phyloP scores from a whole-genome alignment of 2,113 vertebrate species.

The Otis tarda region DNA sequence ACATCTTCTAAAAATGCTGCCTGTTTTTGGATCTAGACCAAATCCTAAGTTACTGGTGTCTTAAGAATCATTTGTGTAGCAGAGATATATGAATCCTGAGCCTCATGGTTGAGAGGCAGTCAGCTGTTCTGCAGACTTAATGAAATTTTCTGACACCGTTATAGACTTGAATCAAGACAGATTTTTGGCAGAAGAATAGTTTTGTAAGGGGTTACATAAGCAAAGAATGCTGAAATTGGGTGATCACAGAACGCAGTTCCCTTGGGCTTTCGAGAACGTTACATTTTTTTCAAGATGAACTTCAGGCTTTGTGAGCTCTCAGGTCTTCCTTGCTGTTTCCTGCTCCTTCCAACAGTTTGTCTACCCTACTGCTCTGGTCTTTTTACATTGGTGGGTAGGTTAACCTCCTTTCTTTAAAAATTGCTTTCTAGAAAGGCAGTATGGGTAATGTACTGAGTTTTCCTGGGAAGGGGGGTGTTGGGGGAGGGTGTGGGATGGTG shows the following conservation, averaged over 20 bases:
- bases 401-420: neutral
- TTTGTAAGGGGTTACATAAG: slow-evolving; percentile 22
- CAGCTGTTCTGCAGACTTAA: neutral
- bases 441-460: neutral
- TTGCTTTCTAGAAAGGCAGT: neutral
- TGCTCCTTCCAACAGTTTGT: neutral
- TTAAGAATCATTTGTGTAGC: neutral
- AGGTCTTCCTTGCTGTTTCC: neutral
- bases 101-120: neutral
- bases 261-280: neutral
- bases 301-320: neutral
- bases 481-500: no score
- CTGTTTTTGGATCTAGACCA: neutral
- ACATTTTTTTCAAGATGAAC: neutral
- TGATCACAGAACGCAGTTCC: neutral
- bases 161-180: neutral
- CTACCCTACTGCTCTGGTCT: neutral
- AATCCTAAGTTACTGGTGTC: neutral
- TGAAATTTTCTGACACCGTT: slow-evolving; percentile 10
- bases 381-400: neutral
- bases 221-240: neutral
- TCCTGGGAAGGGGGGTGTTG: neutral
- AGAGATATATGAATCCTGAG: neutral
- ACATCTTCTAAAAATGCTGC: neutral
- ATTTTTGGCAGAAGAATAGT: slow-evolving; percentile 12